Evolutionary conservation across 2,888 invertebrate species (phyloP).

Genomic region (Ophonus ardosiacus): DNA sequence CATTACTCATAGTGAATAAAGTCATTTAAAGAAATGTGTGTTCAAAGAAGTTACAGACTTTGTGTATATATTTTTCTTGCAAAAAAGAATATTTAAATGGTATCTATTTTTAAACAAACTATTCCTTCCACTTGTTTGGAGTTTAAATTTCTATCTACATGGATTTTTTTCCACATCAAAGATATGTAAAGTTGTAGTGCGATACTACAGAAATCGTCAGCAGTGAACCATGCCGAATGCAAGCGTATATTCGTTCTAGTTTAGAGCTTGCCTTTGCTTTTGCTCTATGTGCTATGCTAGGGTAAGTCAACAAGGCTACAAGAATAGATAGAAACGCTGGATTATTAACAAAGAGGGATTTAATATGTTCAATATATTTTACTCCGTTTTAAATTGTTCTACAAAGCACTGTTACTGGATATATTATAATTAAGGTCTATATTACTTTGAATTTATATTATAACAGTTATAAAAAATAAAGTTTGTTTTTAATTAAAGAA

Average conservation of each 20-base stretch:
- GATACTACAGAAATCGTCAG: constrained; percentile 8
- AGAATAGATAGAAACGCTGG: background rate
- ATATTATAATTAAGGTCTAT: background rate
- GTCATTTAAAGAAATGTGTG: too few species aligned
- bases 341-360: background rate
- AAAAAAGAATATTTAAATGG: background rate
- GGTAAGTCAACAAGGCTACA: background rate
- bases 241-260: background rate
- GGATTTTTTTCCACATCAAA: constrained; percentile 17
- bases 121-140: background rate
- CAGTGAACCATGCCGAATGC: background rate
- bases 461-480: too few species aligned
- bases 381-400: background rate
- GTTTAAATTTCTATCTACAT: constrained; percentile 13
- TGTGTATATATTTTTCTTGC: background rate
- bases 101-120: background rate
- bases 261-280: background rate
- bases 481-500: too few species aligned
- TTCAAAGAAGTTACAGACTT: too few species aligned
- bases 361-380: background rate
- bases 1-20: too few species aligned
- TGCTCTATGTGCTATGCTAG: background rate
- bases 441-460: background rate
- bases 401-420: background rate
- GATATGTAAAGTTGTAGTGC: constrained; percentile 25